Percentiles rank a stretch among this genome's conserved stretches.
Conservation (phyloP, 2,113 vertebrate species). For the Salvelinus sp. region DNA sequence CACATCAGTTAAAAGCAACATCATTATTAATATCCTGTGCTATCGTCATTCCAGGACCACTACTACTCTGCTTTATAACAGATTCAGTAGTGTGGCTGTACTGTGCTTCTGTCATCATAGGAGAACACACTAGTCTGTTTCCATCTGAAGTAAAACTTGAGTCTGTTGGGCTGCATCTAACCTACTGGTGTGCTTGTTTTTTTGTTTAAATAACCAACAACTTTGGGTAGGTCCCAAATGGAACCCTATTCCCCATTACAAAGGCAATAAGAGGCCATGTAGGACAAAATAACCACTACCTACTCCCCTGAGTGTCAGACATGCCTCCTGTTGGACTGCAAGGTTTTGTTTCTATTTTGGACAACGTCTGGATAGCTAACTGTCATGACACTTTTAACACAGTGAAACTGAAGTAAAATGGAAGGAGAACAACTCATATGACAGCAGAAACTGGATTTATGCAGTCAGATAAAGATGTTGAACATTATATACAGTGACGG, state of each 20-base stretch:
- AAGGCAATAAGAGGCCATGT: no score
- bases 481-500: conserved; percentile 11
- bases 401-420: conserved; percentile 9
- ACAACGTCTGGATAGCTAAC: not conserved
- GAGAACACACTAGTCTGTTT: not conserved
- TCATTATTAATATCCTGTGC: conserved; percentile 3
- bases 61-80: conserved; percentile 1
- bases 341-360: no score
- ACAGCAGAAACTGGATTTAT: conserved; percentile 3
- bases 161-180: conserved; percentile 16
- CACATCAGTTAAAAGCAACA: not conserved
- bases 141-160: conserved; percentile 25
- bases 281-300: conserved; percentile 3
- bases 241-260: conserved; percentile 1
- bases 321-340: no score
- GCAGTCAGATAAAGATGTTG: conserved; percentile 6
- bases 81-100: not conserved
- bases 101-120: conserved; percentile 13
- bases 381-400: conserved; percentile 5
- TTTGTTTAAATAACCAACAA: conserved; percentile 10
- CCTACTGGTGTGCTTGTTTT: conserved; percentile 10
- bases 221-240: not conserved
- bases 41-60: not conserved
- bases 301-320: conserved; percentile 30
- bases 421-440: not conserved